Conservation (phyloP, 92 coral and sea anemone species). For the Ricordea florida region DNA sequence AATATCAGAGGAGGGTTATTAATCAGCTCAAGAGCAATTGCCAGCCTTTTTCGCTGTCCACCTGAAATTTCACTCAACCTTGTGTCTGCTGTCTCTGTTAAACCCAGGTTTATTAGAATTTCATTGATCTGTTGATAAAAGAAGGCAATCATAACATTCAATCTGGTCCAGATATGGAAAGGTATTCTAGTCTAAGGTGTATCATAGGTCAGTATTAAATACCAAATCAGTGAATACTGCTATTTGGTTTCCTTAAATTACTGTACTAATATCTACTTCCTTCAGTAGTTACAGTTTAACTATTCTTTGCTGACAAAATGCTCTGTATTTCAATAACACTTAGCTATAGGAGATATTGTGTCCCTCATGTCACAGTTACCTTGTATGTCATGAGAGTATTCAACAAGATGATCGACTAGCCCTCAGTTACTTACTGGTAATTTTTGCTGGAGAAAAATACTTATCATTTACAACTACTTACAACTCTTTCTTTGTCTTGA, state of each 20-base stretch:
- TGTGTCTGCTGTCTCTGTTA: constrained; percentile 75
- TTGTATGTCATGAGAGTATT: no score
- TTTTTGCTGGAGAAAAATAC: not conserved
- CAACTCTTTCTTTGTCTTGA: constrained; percentile 88
- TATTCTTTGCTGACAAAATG: no score
- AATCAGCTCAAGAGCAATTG: constrained; percentile 95
- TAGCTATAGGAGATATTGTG: no score
- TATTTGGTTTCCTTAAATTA: no score
- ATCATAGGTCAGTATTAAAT: no score
- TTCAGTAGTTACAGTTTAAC: no score
- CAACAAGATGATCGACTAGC: no score
- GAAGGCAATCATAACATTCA: not conserved
- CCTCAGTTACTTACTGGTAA: not conserved
- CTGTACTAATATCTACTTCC: no score
- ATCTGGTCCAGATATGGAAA: not conserved
- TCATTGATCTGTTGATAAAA: constrained; percentile 72
- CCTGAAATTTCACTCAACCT: constrained; percentile 95
- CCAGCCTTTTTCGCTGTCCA: constrained; percentile 96
- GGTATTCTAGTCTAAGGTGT: not conserved
- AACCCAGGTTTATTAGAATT: constrained; percentile 91
- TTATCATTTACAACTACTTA: constrained; percentile 30
- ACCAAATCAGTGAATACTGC: no score
- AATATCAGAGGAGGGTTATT: constrained; percentile 96
- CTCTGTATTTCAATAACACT: no score
- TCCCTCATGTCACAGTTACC: no score